Conservation (phyloP, 2,113 vertebrate species). For the Vidua macroura region DNA sequence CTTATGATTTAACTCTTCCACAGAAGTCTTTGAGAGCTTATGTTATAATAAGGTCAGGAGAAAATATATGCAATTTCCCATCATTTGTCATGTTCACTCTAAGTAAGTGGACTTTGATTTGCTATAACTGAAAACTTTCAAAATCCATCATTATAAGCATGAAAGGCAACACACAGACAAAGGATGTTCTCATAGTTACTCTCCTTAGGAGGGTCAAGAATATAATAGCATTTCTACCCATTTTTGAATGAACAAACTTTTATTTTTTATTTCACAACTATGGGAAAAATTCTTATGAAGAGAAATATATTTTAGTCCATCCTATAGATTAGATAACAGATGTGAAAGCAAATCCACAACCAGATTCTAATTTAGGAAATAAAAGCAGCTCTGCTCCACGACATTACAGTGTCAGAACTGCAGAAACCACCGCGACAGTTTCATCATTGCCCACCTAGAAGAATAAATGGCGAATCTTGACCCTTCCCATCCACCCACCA, state of each 20-base stretch:
- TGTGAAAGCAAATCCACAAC: not conserved
- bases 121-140: not conserved
- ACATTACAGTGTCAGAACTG: not conserved
- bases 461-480: not conserved
- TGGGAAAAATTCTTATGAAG: slow-evolving; percentile 13
- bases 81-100: slow-evolving; percentile 58
- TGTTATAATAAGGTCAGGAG: slow-evolving; percentile 23
- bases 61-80: slow-evolving; percentile 69
- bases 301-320: not conserved
- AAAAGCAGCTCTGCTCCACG: slow-evolving; percentile 2
- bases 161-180: slow-evolving; percentile 20
- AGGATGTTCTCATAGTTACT: slow-evolving; percentile 8
- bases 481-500: not conserved
- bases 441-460: not conserved
- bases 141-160: not conserved
- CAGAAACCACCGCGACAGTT: not conserved
- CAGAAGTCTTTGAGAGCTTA: slow-evolving; percentile 30
- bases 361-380: slow-evolving; percentile 3
- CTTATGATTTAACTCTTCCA: slow-evolving; percentile 53
- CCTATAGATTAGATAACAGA: not conserved
- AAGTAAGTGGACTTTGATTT: slow-evolving; percentile 42
- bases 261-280: not conserved
- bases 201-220: slow-evolving; percentile 6
- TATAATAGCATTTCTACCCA: not conserved
- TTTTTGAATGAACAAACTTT: not conserved